Conservation (phyloP, 2,113 vertebrate genomes). For the Lucifuga dentata region DNA sequence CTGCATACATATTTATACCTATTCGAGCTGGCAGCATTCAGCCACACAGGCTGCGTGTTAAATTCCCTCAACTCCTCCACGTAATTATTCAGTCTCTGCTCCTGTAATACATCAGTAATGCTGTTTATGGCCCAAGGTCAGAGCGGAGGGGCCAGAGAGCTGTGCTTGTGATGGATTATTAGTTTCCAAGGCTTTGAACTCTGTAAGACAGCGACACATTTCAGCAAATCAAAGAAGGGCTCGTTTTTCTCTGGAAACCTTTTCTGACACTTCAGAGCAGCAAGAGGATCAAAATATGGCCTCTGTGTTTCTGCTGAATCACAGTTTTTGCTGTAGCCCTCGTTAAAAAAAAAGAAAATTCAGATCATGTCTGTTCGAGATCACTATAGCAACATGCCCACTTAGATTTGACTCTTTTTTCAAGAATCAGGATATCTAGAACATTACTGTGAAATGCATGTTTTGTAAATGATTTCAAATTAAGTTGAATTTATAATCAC, state of each 20-base stretch:
- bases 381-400: too few relatives aligned
- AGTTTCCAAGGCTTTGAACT: conserved; percentile 64
- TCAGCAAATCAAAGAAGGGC: conserved; percentile 55
- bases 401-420: too few relatives aligned
- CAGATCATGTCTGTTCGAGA: too few relatives aligned
- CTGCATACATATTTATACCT: conserved; percentile 36
- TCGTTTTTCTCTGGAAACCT: conserved; percentile 17
- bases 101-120: conserved; percentile 74
- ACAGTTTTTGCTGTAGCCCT: not conserved
- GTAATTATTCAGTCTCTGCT: conserved; percentile 66
- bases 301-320: conserved; percentile 5
- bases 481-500: too few relatives aligned
- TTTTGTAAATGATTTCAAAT: too few relatives aligned
- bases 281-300: conserved; percentile 23
- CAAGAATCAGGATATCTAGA: too few relatives aligned
- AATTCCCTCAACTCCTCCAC: conserved; percentile 43
- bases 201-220: conserved; percentile 66
- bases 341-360: too few relatives aligned
- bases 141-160: conserved; percentile 51
- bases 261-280: conserved; percentile 43
- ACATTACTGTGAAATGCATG: too few relatives aligned
- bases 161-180: conserved; percentile 73
- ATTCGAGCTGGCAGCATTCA: conserved; percentile 40
- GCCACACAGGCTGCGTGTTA: conserved; percentile 33
- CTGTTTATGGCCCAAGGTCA: conserved; percentile 79